Percentiles rank a stretch among this genome's conserved stretches.
Conservation (phyloP, 2,888 invertebrate genomes). For the Cephus runcator region DNA sequence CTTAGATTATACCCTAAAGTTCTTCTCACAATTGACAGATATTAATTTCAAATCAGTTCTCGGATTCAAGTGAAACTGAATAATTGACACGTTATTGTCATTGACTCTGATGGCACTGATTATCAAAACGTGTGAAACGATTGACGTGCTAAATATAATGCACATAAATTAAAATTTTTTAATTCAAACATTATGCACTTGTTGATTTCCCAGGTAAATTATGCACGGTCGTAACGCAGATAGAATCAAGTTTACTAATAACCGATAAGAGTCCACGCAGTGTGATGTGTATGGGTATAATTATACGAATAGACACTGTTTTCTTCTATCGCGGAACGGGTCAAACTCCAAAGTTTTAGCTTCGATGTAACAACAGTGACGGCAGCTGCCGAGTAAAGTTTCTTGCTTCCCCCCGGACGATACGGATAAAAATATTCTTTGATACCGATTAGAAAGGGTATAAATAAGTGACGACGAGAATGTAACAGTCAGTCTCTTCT, state of each 20-base stretch:
- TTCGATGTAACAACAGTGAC: neutral
- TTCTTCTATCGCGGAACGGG: conserved; percentile 18
- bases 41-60: neutral
- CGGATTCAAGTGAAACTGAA: neutral
- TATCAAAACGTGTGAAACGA: neutral
- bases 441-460: conserved; percentile 1
- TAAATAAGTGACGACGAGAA: conserved; percentile 17
- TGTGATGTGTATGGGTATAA: neutral
- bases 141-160: neutral
- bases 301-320: neutral
- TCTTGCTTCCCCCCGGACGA: neutral
- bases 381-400: neutral
- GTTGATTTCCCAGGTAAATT: neutral
- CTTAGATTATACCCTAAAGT: neutral
- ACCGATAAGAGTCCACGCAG: neutral
- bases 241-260: neutral
- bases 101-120: neutral
- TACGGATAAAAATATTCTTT: conserved; percentile 7
- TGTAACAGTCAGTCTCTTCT: neutral
- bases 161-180: neutral
- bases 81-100: neutral
- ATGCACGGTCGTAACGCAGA: neutral
- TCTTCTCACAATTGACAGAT: neutral
- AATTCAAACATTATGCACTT: neutral
- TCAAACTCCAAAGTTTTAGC: conserved; percentile 49